These are phyloP conservation scores for Pelodytes ibericus DNA, from an alignment of 2,797 vertebrate genomes.

Conservation along the genomic window DNA sequence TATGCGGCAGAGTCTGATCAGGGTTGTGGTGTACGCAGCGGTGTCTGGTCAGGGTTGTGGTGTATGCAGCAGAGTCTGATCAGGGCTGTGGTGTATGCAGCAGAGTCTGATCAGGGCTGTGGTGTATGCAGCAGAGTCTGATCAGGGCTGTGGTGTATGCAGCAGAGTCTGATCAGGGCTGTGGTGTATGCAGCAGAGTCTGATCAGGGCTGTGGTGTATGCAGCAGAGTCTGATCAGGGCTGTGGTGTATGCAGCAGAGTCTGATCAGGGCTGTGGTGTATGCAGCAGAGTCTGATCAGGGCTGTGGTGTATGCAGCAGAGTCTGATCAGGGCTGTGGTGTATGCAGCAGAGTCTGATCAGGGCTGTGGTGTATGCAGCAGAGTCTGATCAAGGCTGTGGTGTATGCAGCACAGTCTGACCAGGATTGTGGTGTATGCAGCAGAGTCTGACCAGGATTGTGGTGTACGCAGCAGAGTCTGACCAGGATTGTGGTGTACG, in stretches of 20 bases:
- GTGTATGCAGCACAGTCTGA: neutral
- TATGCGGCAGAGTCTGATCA: slow-evolving; percentile 11
- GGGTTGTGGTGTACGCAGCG: neutral
- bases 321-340: slow-evolving; percentile 10
- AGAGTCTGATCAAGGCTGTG: slow-evolving; percentile 12
- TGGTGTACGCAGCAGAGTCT: neutral
- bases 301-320: neutral
- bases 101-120: slow-evolving; percentile 14
- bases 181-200: neutral
- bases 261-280: slow-evolving; percentile 4
- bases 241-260: neutral
- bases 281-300: slow-evolving; percentile 10
- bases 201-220: slow-evolving; percentile 3
- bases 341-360: slow-evolving; percentile 7
- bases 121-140: neutral
- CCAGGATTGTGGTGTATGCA: neutral
- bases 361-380: neutral
- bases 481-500: neutral
- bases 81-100: neutral
- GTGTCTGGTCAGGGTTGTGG: too few relatives aligned
- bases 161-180: slow-evolving; percentile 16
- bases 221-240: slow-evolving; percentile 9
- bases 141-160: slow-evolving; percentile 2
- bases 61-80: slow-evolving; percentile 1
- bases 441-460: slow-evolving; percentile 7